Evolutionary conservation across 2,888 invertebrate genomes (phyloP), one percentile per base, ranked within the genome.

Genomic region (Pyrochroa serraticornis): DNA sequence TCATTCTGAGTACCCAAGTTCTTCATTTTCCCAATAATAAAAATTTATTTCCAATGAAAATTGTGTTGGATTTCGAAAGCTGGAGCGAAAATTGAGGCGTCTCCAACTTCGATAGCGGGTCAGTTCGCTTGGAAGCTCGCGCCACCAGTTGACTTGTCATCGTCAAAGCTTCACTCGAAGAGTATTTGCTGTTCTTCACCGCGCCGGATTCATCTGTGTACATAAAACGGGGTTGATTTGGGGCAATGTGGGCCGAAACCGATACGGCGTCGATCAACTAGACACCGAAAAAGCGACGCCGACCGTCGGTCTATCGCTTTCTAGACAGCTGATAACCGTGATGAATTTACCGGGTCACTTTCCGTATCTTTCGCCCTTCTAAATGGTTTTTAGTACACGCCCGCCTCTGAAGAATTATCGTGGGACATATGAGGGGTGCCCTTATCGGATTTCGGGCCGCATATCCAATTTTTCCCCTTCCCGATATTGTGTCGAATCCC

Each of bases 121-220:
- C 63, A 63, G 58, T 63, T 60, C 63, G 38, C 63, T 63, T 56
- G 63, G 55, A 41, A 39, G 60, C 47, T 50, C 49, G 55, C 41
- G 55, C 58, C 51, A 48, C 55, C 41, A 42, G 49, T 53, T 46
- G 58, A 42, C 52, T 55, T 48, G 49, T 60, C 60, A 51, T 58
- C 55, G 10, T 41, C 38, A 53, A 50, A 46, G 22, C 46, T 46
- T 46, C 53, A 52, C 22, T 46, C 8, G 38, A 35, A 45, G 37
- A 14, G 43, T 45, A 36, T 43, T 43, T 43, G 52, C 38, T 46
- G 34, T 53, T 52, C 44, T 52, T 44, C 44, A 44, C 37, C 52
- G 22, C 22, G 22, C 22, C 22, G 22, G 2, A 22, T 22, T 22
- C 22, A 22, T 22, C 22, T 22, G 22, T 22, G 22, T 22, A 22